Base-by-base conservation (phyloP, 2,797 vertebrate genomes). In the Cheracebus regulus region DNA sequence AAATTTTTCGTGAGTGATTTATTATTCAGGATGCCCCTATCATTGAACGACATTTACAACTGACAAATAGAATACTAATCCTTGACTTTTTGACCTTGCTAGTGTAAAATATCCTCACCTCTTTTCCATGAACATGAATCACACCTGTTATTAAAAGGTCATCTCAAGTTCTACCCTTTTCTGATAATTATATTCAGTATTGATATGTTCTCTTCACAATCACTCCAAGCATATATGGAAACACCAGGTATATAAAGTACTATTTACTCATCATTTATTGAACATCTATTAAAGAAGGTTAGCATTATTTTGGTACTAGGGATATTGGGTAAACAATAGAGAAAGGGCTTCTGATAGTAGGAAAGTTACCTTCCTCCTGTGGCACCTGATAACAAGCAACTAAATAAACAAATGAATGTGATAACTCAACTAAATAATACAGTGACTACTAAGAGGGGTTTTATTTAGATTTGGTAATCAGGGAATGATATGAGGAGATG, bases 51-150 rank as follows among this genome's bases (percentile, higher is more conserved):
- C 93, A 84, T 75, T 92, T 94, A 94, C 36, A 93, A 97, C 88
- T 91, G 72, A 96, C 92, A 90, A 97, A 95, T 11, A 95, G 90
- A 97, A 98, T 57, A 26, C 20, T 90, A 46, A 75, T 44, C 52
- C 28, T 44, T 96, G 92, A 93, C 88, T 96, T 88, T 55, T 36
- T 90, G 95, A 97, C 90, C 93, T 80, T 97, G 7, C 44, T 52
- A 36, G 52, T 46, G 20, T 41, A 88, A 41, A 79, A 79, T 80
- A 96, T 70, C 95, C 28, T 73, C 39, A 78, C 73, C 22, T 93
- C 52, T 92, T 79, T 86, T 88, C 41, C 70, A 28, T 46, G 90
- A 90, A 20, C 67, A n/a, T 79, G 52, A 93, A 88, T 73, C 36
- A 30, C 84, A 81, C 26, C 24, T 9, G 4, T 46, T 76, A 76